Percentiles rank a stretch among this genome's conserved stretches.
Conservation (phyloP, 2,113 vertebrate genomes). For the Phaetusa simplex region DNA sequence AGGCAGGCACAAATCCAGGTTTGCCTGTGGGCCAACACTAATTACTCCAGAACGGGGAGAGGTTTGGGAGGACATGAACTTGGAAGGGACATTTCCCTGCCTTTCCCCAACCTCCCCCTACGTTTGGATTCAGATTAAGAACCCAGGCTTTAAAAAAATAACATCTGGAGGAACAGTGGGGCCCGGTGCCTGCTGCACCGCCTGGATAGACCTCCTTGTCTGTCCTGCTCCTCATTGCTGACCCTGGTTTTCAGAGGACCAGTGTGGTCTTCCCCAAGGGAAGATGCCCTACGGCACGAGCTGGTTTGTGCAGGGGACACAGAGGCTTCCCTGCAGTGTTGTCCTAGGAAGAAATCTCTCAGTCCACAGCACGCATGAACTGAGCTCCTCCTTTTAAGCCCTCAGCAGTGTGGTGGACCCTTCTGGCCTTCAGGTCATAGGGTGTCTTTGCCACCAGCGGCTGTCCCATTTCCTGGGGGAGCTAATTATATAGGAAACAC, state of each 20-base stretch:
- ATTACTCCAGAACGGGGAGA: neutral
- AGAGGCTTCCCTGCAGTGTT: neutral
- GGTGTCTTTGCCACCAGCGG: neutral
- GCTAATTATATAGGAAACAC: accelerated
- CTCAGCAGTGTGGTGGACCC: neutral
- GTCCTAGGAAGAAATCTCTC: neutral
- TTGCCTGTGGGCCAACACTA: neutral
- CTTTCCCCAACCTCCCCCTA: neutral
- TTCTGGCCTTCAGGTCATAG: neutral
- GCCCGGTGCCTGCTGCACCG: neutral
- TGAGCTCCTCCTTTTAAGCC: neutral
- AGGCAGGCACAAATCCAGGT: neutral
- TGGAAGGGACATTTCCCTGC: neutral
- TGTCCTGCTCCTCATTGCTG: neutral
- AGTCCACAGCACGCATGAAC: neutral
- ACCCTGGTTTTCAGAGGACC: neutral
- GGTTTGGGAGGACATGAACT: neutral
- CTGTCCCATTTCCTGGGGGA: neutral
- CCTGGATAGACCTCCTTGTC: neutral
- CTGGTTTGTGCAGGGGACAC: neutral
- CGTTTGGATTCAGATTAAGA: accelerated
- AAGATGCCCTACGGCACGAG: accelerated
- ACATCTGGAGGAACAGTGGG: neutral
- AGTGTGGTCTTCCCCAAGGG: neutral
- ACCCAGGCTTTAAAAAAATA: neutral